Percentiles rank a stretch among this genome's conserved stretches.
Evolutionary conservation across 2,113 vertebrate species (phyloP).

Genomic region (Camelus bactrianus): DNA sequence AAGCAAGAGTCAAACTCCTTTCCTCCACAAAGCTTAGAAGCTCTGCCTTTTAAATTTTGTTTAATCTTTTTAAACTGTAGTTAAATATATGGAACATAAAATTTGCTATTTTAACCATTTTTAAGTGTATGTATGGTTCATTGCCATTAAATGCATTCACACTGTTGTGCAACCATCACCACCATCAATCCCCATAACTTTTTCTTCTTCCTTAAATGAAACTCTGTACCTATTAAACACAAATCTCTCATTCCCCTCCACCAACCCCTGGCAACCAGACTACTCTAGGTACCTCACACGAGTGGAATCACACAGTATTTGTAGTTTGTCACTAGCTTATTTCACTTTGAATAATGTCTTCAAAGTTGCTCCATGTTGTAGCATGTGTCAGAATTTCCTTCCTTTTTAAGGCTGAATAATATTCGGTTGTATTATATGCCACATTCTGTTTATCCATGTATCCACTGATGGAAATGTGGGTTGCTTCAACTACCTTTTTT

Average conservation of each 20-base stretch:
- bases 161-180: background rate
- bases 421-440: background rate
- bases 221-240: background rate
- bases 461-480: background rate
- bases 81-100: background rate
- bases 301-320: background rate
- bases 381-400: constrained; percentile 17
- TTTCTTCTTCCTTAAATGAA: constrained; percentile 35
- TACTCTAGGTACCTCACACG: background rate
- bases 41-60: background rate
- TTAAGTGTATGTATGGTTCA: background rate
- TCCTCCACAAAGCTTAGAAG: background rate
- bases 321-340: background rate
- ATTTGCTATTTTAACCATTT: background rate
- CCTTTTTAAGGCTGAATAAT: constrained; percentile 33
- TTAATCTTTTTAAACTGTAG: background rate
- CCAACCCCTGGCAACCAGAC: background rate
- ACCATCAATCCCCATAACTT: background rate
- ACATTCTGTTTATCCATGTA: constrained; percentile 31
- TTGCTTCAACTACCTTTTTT: background rate
- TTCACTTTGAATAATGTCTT: constrained; percentile 46
- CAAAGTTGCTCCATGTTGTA: background rate
- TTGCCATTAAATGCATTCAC: background rate
- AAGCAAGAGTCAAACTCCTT: constrained; percentile 18
- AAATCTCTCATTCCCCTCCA: background rate